A percentile compares a stretch with the other conserved stretches of the same genome.
Conservation (phyloP, 1,140 invertebrate species). For the Condylostylus longicornis region DNA sequence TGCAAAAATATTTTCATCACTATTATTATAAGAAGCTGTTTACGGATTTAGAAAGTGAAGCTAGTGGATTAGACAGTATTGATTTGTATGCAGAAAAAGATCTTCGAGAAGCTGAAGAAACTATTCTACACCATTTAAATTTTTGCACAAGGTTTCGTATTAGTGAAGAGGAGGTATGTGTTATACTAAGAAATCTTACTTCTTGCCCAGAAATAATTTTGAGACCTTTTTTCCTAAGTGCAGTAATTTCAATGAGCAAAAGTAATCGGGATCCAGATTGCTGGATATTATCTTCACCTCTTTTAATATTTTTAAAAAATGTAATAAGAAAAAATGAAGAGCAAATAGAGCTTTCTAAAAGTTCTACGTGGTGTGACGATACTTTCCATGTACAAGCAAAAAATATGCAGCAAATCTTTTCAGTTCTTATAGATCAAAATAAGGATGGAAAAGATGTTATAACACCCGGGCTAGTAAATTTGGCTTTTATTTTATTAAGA, state of each 20-base stretch:
- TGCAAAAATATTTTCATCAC: constrained; percentile 34
- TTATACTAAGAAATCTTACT: constrained; percentile 21
- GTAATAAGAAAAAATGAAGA: constrained; percentile 26
- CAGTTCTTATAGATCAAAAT: constrained; percentile 27
- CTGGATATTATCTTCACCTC: constrained; percentile 13
- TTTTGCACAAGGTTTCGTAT: constrained; percentile 27
- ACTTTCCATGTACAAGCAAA: constrained; percentile 22
- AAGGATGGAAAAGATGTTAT: constrained; percentile 29
- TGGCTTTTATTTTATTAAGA: constrained; percentile 23
- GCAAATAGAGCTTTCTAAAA: constrained; percentile 15
- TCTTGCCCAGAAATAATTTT: constrained; percentile 24
- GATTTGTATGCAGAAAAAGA: constrained; percentile 30
- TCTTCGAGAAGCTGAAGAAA: constrained; percentile 25
- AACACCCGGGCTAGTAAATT: constrained; percentile 22
- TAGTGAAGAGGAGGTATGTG: constrained; percentile 18
- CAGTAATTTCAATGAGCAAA: constrained; percentile 23
- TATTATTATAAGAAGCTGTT: constrained; percentile 31
- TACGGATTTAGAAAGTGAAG: constrained; percentile 25
- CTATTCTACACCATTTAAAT: constrained; percentile 26
- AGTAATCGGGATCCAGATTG: constrained; percentile 26
- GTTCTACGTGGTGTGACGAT: constrained; percentile 28
- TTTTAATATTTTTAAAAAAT: constrained; percentile 23
- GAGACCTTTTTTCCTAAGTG: constrained; percentile 26
- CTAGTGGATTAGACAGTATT: constrained; percentile 31
- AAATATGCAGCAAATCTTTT: constrained; percentile 22